Base-by-base conservation (phyloP, 30 jellyfish, hydroid and myxozoan species). In the Cassiopea andromeda region DNA sequence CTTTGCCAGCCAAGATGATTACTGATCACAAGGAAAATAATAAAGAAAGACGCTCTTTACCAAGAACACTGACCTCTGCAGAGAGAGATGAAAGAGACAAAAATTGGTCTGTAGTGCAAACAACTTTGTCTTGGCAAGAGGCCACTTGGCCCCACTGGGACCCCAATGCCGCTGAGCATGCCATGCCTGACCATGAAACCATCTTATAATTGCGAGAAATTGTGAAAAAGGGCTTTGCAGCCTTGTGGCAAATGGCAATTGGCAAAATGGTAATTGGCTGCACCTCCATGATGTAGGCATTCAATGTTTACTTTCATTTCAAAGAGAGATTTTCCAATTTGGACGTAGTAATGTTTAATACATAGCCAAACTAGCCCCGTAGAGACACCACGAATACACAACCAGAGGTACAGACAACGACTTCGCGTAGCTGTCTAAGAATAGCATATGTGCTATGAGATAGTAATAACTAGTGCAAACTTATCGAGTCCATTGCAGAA, bases 81-180 rank as follows among this genome's bases (percentile, higher is more conserved):
- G 74, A 49, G 38, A 72, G 60, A 1, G 54, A 44, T 44, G 80
- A 61, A 73, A 58, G 48, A 5, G 75, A 68, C 0, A 1, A 10
- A 2, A 85, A 84, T 27, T 38, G 19, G n/a, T 14, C 49, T 12
- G 85, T 84, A 45, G 61, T 81, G 76, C 74, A 76, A 75, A 83
- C 84, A n/a, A 49, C 76, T 44, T 64, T 81, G 77, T 60, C 96
- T 14, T 73, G 88, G 91, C 92, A 89, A 61, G 96, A 81, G 38
- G 85, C 86, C 44, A 89, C 90, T 15, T 93, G 98, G 98, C 92
- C 98, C n/a, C 93, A 93, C 66, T 93, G 98, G 98, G 89, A 78
- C 54, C 84, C 84, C 14, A 70, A 78, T 60, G 90, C 96, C 0
- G 78, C 88, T 14, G 92, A 92, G 12, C 86, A 89, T 72, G 96